These are phyloP conservation scores for Acanthopleura granulata DNA, from an alignment of 2,888 invertebrate genomes.

Conservation along the genomic window DNA sequence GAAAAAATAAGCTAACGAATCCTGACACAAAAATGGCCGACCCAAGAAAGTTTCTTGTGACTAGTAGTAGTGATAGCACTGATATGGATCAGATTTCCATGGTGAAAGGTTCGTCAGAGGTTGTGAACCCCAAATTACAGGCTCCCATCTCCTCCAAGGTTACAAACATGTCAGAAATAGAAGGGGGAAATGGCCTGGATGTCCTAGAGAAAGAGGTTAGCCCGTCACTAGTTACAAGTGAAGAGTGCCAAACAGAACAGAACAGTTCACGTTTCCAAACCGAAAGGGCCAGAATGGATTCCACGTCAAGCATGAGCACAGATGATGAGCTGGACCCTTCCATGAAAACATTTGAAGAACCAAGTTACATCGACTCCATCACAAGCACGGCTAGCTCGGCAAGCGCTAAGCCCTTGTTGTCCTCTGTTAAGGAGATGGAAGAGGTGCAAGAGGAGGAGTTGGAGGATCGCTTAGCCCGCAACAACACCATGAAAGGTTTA, in stretches of 20 bases:
- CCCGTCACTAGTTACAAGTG: too few relatives aligned
- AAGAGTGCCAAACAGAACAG: not conserved
- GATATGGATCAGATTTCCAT: too few relatives aligned
- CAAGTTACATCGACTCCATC: conserved; percentile 33
- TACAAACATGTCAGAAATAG: too few relatives aligned
- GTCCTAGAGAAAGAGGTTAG: too few relatives aligned
- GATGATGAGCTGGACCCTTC: conserved; percentile 7
- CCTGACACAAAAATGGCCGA: not conserved
- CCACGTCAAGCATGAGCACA: not conserved
- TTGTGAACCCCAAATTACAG: too few relatives aligned
- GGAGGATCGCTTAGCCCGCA: not conserved
- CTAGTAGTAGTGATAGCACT: not conserved
- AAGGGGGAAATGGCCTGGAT: too few relatives aligned
- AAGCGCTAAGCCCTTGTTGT: conserved; percentile 4
- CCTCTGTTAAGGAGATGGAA: conserved; percentile 6
- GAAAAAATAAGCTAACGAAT: too few relatives aligned
- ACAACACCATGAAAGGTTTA: conserved; percentile 41
- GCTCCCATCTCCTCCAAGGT: too few relatives aligned
- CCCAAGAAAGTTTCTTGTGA: not conserved
- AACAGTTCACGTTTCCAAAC: not conserved
- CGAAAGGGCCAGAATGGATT: not conserved
- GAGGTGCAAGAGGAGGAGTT: conserved; percentile 16
- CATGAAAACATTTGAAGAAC: conserved; percentile 25
- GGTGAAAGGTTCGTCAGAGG: too few relatives aligned
- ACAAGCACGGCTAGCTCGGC: conserved; percentile 25